Percentiles rank a stretch among this genome's conserved stretches.
Conservation (phyloP, 2,888 invertebrate species). For the Rhagonycha lutea region DNA sequence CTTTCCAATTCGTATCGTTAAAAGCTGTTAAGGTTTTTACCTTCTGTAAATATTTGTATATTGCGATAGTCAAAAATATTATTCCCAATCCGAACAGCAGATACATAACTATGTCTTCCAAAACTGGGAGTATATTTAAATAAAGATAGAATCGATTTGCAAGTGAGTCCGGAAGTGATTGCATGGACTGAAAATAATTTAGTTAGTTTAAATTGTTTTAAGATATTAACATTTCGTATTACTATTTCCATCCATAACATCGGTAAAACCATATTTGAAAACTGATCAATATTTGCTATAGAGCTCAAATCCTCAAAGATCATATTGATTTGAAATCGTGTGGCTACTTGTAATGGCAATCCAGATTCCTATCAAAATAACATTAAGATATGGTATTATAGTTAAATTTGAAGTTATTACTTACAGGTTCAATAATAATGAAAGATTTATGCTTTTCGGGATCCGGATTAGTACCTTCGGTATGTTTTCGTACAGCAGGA, state of each 20-base stretch:
- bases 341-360: conserved; percentile 75
- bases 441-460: conserved; percentile 67
- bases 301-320: conserved; percentile 70
- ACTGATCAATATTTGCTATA: conserved; percentile 69
- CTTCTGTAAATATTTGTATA: conserved; percentile 47
- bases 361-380: conserved; percentile 63
- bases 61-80: conserved; percentile 58
- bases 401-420: neutral
- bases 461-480: conserved; percentile 67
- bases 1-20: conserved; percentile 42
- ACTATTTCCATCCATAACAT: conserved; percentile 90
- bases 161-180: conserved; percentile 65
- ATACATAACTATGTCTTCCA: conserved; percentile 63
- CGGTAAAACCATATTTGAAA: conserved; percentile 75
- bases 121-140: conserved; percentile 70
- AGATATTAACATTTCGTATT: conserved; percentile 52
- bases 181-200: conserved; percentile 66
- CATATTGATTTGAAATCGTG: conserved; percentile 87
- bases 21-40: conserved; percentile 14
- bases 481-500: conserved; percentile 63
- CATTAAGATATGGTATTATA: neutral
- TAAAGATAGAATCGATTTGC: conserved; percentile 72
- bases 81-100: conserved; percentile 58
- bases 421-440: conserved; percentile 80
- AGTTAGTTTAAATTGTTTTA: neutral